A percentile compares a stretch with the other conserved stretches of the same genome.
Evolutionary conservation across 2,797 vertebrate species (phyloP).

Genomic region (Malurus leucopterus): DNA sequence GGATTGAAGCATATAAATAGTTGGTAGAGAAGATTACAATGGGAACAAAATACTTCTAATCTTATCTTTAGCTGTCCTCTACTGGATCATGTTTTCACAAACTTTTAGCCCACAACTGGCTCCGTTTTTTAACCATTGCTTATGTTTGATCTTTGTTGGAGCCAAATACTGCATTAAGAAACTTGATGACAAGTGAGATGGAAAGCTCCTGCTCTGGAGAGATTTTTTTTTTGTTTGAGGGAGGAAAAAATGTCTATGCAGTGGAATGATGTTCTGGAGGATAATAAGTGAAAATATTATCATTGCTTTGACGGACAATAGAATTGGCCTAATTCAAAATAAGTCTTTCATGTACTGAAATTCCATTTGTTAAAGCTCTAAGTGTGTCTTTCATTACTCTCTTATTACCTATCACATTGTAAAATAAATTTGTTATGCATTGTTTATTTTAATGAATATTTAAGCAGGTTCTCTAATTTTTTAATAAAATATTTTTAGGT

Average conservation of each 20-base stretch:
- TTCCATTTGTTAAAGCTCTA: slow-evolving; percentile 43
- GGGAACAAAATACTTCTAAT: background rate
- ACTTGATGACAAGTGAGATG: slow-evolving; percentile 10
- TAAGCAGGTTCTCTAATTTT: slow-evolving; percentile 43
- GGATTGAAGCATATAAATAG: background rate
- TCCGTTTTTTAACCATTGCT: slow-evolving; percentile 10
- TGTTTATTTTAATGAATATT: slow-evolving; percentile 64
- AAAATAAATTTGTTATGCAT: slow-evolving; percentile 33
- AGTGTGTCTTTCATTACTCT: slow-evolving; percentile 51
- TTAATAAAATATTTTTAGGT: slow-evolving; percentile 57
- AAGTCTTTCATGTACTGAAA: slow-evolving; percentile 47
- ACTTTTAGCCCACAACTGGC: background rate
- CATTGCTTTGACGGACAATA: background rate
- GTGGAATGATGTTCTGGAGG: background rate
- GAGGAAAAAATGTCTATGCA: slow-evolving; percentile 9
- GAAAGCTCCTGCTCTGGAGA: slow-evolving; percentile 20
- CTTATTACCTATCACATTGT: slow-evolving; percentile 39
- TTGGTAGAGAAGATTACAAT: background rate
- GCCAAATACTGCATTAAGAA: slow-evolving; percentile 27
- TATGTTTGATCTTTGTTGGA: slow-evolving; percentile 4
- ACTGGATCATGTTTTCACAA: background rate
- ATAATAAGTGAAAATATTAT: slow-evolving; percentile 32
- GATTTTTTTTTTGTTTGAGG: slow-evolving; percentile 10
- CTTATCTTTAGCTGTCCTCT: background rate
- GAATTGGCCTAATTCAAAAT: background rate